Conservation (phyloP, 2,113 vertebrate genomes). For the Pachypanchax playfairii region DNA sequence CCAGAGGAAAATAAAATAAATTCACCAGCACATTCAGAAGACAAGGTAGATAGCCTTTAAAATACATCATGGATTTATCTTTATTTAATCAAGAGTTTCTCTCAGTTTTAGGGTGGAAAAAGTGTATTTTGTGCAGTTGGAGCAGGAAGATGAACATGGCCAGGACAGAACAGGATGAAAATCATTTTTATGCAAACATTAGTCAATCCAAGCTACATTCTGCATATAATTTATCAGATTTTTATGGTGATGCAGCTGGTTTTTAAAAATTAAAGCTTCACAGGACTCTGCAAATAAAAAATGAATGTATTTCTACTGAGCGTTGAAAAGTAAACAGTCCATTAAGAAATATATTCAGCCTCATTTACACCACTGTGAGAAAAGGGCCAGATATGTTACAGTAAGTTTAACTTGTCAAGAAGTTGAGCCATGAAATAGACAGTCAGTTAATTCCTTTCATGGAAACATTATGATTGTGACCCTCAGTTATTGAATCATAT, state of each 20-base stretch:
- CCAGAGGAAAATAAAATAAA: not conserved
- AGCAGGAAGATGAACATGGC: slow-evolving; percentile 21
- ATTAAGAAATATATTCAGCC: not conserved
- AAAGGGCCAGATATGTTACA: slow-evolving; percentile 8
- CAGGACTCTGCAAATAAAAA: slow-evolving; percentile 31
- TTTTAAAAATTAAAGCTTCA: slow-evolving; percentile 34
- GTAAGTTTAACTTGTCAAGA: slow-evolving; percentile 14
- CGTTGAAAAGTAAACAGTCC: slow-evolving; percentile 9
- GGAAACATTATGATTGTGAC: slow-evolving; percentile 9
- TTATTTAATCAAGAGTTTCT: slow-evolving; percentile 42
- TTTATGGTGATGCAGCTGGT: slow-evolving; percentile 52
- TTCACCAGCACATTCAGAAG: not conserved
- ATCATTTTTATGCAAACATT: slow-evolving; percentile 57
- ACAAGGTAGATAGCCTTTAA: slow-evolving; percentile 36
- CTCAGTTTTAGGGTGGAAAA: slow-evolving; percentile 23
- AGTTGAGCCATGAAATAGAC: not conserved
- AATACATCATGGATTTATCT: slow-evolving; percentile 36
- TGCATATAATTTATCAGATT: slow-evolving; percentile 50
- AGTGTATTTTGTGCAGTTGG: slow-evolving; percentile 33
- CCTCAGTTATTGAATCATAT: slow-evolving; percentile 33
- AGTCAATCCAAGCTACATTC: slow-evolving; percentile 43
- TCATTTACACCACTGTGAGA: not conserved
- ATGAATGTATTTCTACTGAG: slow-evolving; percentile 10
- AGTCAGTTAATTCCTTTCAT: slow-evolving; percentile 6
- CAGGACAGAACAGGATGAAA: slow-evolving; percentile 43